Evolutionary conservation across 2,113 vertebrate genomes (phyloP).

Genomic region (Anseranas semipalmata): DNA sequence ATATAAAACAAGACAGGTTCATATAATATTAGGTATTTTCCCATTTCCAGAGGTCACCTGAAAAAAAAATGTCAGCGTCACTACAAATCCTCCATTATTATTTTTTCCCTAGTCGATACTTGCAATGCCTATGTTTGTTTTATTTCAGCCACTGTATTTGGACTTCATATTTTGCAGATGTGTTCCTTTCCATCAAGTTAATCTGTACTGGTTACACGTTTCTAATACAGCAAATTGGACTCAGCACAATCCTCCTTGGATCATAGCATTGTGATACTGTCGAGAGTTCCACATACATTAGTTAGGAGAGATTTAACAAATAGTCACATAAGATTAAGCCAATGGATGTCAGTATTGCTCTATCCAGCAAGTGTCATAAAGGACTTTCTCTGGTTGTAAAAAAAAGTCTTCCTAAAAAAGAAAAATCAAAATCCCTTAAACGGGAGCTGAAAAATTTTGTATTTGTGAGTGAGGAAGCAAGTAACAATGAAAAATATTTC

Average conservation of each 20-base stretch:
- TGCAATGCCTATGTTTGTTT: not conserved
- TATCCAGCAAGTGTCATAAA: slow-evolving; percentile 29
- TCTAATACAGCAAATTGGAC: slow-evolving; percentile 60
- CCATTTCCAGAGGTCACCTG: not conserved
- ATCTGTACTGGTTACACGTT: slow-evolving; percentile 41
- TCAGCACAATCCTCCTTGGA: slow-evolving; percentile 55
- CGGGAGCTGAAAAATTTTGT: not conserved
- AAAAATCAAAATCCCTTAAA: not conserved
- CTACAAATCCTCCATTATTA: not conserved
- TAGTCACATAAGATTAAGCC: slow-evolving; percentile 65
- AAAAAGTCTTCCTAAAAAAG: not conserved
- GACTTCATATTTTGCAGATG: not conserved
- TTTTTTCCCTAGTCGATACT: not conserved
- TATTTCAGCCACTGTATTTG: not conserved
- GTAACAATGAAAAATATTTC: not conserved
- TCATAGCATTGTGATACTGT: not conserved
- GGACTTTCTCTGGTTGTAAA: slow-evolving; percentile 57
- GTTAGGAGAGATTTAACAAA: slow-evolving; percentile 13
- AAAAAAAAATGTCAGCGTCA: not conserved
- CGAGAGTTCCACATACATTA: not conserved
- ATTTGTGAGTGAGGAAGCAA: not conserved
- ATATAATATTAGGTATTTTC: not conserved
- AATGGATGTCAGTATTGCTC: slow-evolving; percentile 83
- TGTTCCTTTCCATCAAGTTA: slow-evolving; percentile 38
- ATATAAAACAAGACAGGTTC: not conserved